phyloP scores from a whole-genome alignment of 1,140 invertebrate species.

The Meteorus sp. region DNA sequence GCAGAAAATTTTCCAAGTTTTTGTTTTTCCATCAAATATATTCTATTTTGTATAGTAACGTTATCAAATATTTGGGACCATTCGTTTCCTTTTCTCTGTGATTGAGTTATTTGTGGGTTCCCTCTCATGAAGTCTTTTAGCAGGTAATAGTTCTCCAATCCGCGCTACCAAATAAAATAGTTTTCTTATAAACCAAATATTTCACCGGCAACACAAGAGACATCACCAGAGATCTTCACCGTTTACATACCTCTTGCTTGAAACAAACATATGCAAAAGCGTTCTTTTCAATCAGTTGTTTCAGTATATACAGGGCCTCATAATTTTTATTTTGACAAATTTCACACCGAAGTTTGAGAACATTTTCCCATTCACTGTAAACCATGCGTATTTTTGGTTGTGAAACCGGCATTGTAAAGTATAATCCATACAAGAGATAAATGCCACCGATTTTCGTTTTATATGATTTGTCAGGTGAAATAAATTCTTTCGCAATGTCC shows the following conservation, averaged over 20 bases:
- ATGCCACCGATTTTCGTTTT: slow-evolving; percentile 49
- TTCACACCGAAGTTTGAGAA: slow-evolving; percentile 41
- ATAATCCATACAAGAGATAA: slow-evolving; percentile 52
- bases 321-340: slow-evolving; percentile 44
- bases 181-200: neutral
- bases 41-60: too few relatives aligned
- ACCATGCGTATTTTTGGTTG: slow-evolving; percentile 48
- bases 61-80: too few relatives aligned
- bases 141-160: slow-evolving; percentile 9
- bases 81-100: neutral
- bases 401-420: slow-evolving; percentile 49
- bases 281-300: slow-evolving; percentile 45
- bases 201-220: neutral
- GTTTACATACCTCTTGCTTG: slow-evolving; percentile 50
- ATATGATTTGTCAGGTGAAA: slow-evolving; percentile 37
- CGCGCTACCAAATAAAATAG: neutral
- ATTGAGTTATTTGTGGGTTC: neutral
- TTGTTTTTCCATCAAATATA: too few relatives aligned
- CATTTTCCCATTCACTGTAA: slow-evolving; percentile 40
- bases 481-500: slow-evolving; percentile 47
- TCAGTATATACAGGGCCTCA: slow-evolving; percentile 52
- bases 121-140: slow-evolving; percentile 9
- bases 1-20: too few relatives aligned
- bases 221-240: too few relatives aligned
- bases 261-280: slow-evolving; percentile 46